Percentiles rank a stretch among this genome's conserved stretches.
phyloP scores from a whole-genome alignment of 2,797 vertebrate genomes.

The Tenualosa thibaudeaui region DNA sequence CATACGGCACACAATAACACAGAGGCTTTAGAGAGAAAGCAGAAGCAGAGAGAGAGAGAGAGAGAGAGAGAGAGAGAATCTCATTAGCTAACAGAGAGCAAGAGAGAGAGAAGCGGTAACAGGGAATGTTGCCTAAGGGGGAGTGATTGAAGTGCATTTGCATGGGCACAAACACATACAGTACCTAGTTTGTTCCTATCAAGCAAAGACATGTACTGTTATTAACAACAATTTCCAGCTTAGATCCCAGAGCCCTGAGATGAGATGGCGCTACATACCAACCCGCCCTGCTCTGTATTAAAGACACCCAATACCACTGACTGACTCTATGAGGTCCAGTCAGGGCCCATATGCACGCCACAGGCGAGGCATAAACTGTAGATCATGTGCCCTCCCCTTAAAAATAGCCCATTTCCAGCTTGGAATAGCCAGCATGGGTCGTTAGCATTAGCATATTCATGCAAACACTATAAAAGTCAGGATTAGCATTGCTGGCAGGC shows the following conservation, averaged over 20 bases:
- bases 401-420: background rate
- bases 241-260: background rate
- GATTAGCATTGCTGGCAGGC: constrained; percentile 18
- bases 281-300: background rate
- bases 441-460: constrained; percentile 17
- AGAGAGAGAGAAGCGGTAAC: too few species aligned
- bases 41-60: background rate
- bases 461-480: constrained; percentile 6
- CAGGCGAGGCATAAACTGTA: background rate
- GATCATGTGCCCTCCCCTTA: background rate
- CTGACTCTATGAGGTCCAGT: background rate
- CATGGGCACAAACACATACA: background rate
- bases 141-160: background rate
- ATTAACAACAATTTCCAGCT: background rate
- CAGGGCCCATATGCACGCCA: background rate
- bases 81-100: too few species aligned
- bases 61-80: background rate
- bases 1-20: background rate
- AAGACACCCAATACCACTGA: background rate
- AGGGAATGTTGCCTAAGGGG: background rate
- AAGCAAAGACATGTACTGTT: background rate
- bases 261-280: background rate
- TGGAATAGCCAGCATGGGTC: background rate
- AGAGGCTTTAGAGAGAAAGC: background rate
- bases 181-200: background rate